Percentiles rank a stretch among this genome's conserved stretches.
phyloP scores from a whole-genome alignment of 2,113 vertebrate species.

The Mormoops blainvillei region DNA sequence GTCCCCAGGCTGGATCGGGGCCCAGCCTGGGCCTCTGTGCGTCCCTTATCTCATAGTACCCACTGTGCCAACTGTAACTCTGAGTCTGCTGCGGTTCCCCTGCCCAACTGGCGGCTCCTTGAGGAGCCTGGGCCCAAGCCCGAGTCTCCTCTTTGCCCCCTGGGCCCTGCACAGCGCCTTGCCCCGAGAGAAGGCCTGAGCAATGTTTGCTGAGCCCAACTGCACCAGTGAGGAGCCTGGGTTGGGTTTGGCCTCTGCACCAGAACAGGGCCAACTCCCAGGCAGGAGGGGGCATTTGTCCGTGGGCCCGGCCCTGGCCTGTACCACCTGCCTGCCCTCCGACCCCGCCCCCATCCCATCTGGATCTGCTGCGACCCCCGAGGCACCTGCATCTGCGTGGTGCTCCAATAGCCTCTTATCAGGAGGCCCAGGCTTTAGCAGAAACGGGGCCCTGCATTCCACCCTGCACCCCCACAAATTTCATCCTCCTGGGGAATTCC shows the following conservation, averaged over 20 bases:
- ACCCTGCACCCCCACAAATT: background rate
- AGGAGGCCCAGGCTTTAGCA: background rate
- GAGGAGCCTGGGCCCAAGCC: background rate
- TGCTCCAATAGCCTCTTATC: background rate
- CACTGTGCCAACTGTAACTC: background rate
- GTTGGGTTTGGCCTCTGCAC: background rate
- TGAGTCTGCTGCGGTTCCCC: no score
- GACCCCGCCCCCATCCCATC: no score
- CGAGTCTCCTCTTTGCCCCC: background rate
- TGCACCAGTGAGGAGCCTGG: background rate
- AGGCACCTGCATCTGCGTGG: no score
- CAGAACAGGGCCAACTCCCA: background rate
- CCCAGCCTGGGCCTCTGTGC: background rate
- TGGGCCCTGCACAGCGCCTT: background rate
- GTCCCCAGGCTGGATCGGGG: background rate
- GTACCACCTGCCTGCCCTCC: rapidly evolving
- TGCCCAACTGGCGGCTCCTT: background rate
- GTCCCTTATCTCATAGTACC: background rate
- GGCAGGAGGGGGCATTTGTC: rapidly evolving
- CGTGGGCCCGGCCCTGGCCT: background rate
- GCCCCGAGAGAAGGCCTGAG: background rate
- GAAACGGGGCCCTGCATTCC: background rate
- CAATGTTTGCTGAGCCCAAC: background rate
- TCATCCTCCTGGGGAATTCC: background rate
- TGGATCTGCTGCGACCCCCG: background rate